Evolutionary conservation across 2,113 vertebrate genomes (phyloP).

Genomic region (Zingel zingel): DNA sequence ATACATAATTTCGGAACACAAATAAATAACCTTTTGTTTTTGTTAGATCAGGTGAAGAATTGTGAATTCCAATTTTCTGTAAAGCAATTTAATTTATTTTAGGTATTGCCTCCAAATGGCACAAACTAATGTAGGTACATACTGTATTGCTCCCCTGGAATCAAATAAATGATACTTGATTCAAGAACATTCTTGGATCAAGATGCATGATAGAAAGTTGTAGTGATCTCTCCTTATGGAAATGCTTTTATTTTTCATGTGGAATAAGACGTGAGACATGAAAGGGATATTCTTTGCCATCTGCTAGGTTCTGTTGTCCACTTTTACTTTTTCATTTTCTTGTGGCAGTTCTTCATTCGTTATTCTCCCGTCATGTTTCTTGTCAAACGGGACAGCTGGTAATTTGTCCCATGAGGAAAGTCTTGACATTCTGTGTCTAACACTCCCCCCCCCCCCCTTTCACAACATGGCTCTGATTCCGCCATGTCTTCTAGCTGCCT

Average conservation of each 20-base stretch:
- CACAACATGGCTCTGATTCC: constrained; percentile 21
- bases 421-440: constrained; percentile 20
- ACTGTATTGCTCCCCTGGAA: not conserved
- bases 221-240: not conserved
- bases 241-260: not conserved
- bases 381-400: constrained; percentile 3
- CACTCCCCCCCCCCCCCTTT: not conserved
- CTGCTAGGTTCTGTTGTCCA: not conserved
- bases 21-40: not conserved
- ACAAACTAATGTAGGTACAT: not conserved
- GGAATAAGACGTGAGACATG: not conserved
- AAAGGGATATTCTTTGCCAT: not conserved
- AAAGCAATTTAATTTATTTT: constrained; percentile 1
- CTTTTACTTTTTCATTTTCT: not conserved
- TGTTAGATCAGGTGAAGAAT: not conserved
- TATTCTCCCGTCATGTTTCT: not conserved
- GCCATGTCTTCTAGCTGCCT: constrained; percentile 16
- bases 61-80: not conserved
- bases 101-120: not conserved
- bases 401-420: constrained; percentile 13
- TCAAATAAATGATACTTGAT: not conserved
- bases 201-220: not conserved
- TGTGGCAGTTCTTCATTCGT: not conserved
- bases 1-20: not conserved
- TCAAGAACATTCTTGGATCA: not conserved